A percentile compares a stretch with the other conserved stretches of the same genome.
Evolutionary conservation across 1,140 invertebrate species (phyloP).

Genomic region (Lanistes nyassanus): DNA sequence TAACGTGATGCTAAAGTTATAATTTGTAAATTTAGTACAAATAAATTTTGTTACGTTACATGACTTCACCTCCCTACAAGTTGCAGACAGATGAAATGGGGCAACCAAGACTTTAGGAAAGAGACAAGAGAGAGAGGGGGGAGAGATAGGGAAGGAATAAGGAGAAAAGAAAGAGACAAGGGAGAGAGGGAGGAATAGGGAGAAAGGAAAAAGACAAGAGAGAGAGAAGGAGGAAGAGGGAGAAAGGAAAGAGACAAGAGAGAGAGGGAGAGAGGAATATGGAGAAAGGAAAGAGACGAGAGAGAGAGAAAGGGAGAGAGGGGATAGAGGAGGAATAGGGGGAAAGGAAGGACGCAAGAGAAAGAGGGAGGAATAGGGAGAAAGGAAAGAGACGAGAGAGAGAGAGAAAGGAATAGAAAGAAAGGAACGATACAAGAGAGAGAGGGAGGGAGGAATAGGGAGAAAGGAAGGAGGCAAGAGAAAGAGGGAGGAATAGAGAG

Average conservation of each 20-base stretch:
- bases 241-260: too few species aligned
- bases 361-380: too few species aligned
- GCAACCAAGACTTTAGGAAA: background rate
- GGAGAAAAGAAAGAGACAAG: background rate
- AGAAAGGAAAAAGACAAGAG: too few species aligned
- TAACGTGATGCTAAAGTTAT: background rate
- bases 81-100: background rate
- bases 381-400: background rate
- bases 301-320: background rate
- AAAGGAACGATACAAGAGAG: constrained; percentile 24
- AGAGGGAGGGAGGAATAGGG: constrained; percentile 11
- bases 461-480: background rate
- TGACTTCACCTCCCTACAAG: background rate
- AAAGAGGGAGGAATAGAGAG: constrained; percentile 1
- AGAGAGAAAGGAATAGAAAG: constrained; percentile 23
- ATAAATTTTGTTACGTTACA: background rate
- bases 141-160: background rate
- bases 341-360: too few species aligned
- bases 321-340: background rate
- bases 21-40: background rate
- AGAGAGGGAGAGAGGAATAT: background rate
- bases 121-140: background rate
- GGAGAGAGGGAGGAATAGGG: too few species aligned
- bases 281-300: background rate
- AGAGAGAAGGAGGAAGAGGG: too few species aligned